These are phyloP conservation scores for Alauda arvensis DNA, from an alignment of 2,797 vertebrate species.

Conservation along the genomic window DNA sequence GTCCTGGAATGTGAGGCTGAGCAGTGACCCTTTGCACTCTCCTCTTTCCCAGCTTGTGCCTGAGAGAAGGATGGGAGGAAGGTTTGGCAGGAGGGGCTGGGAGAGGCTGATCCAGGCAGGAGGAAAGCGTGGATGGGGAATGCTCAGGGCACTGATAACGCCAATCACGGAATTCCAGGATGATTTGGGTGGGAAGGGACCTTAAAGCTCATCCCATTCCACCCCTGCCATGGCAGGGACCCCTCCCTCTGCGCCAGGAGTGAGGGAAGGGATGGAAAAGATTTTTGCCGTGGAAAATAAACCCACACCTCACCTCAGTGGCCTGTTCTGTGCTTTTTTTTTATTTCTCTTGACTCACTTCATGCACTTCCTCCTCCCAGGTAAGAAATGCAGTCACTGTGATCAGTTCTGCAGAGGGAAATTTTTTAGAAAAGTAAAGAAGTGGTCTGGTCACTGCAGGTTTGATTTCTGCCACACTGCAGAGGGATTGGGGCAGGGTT, in stretches of 20 bases:
- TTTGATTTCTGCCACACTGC: background rate
- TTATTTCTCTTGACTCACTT: background rate
- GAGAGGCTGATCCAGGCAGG: background rate
- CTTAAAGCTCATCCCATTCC: background rate
- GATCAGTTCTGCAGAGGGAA: background rate
- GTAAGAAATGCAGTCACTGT: background rate
- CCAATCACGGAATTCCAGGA: background rate
- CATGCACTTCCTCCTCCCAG: background rate
- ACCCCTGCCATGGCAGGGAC: background rate
- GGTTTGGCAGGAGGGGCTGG: background rate
- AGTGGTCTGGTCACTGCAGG: background rate
- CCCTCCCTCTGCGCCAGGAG: background rate
- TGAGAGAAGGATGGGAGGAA: background rate
- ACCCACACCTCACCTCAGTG: background rate
- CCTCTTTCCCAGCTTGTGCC: background rate
- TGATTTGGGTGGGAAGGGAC: background rate
- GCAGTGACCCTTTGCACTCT: slow-evolving; percentile 20
- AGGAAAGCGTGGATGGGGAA: background rate
- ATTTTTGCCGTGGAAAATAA: background rate
- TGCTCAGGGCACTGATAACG: background rate
- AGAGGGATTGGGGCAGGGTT: background rate
- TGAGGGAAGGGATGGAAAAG: background rate
- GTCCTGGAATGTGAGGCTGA: slow-evolving; percentile 17
- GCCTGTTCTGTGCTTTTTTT: background rate
- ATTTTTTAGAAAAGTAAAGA: slow-evolving; percentile 4